Conservation (phyloP, 2,113 vertebrate genomes). For the Rattus norvegicus region GRCr8 NC_086035.1:63408001-63408500, state of each 20-base stretch:
- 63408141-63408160: neutral
- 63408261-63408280: neutral
- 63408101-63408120: neutral
- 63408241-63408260: neutral
- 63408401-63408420: neutral
- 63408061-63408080: neutral
- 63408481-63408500: neutral
- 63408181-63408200: neutral
- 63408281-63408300: neutral
- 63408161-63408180: neutral
- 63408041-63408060: neutral
- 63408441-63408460: neutral
- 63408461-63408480: neutral
- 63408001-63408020: no score
- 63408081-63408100: neutral
- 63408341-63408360: neutral
- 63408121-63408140: neutral
- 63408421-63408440: neutral
- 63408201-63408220: neutral
- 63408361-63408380: neutral
- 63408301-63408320: neutral
- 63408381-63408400: neutral
- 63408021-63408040: neutral
- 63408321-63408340: neutral
- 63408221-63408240: accelerated